Evolutionary conservation across 2,888 invertebrate species (phyloP), one percentile per base, ranked within the genome.

Genomic region (Acrobeloides nanus): DNA sequence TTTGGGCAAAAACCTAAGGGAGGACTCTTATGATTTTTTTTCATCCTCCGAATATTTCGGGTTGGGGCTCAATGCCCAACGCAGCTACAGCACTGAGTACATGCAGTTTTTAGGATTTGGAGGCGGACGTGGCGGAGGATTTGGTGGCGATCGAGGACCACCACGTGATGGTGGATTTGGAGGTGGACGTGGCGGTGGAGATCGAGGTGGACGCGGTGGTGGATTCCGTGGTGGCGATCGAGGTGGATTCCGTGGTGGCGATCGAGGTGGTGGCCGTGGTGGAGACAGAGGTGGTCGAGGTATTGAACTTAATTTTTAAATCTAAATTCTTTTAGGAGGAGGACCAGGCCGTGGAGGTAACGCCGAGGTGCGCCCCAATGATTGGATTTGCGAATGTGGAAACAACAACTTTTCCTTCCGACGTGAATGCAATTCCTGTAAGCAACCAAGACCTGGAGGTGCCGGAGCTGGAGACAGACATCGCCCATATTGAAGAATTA

Each of bases 331-430:
- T 23, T 21, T 21, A 38, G 39, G 29, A 21, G 20, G 42, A 37
- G 42, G 42, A 12, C 15, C 15, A 10, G 10, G 37, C 20, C 40
- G 51, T 10, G 25, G 46, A 1, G 57, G 51, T 18, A 45, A 62
- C 42, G 49, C 51, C 48, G 66, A 68, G 23, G 49, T 45, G 21
- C 54, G 68, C 18, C 53, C 57, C 37, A 59, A 53, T 45, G 70
- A 70, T 42, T 70, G 70, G 70, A 46, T 45, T 17, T 70, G 70
- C 51, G 24, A 31, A 4, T 70, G 70, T 46, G 65, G 65, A 42
- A 70, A 70, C 55, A 59, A 53, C 38, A 70, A 70, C 53, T 70
- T 70, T 31, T 64, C 57, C 18, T 70, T 70, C 64, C 51, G 62
- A n/a, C 34, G 42, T 7, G 57, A 51, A 17, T 62, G 62, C 62